Base-by-base conservation (phyloP, 2,888 invertebrate species). In the Agrochola lota region DNA sequence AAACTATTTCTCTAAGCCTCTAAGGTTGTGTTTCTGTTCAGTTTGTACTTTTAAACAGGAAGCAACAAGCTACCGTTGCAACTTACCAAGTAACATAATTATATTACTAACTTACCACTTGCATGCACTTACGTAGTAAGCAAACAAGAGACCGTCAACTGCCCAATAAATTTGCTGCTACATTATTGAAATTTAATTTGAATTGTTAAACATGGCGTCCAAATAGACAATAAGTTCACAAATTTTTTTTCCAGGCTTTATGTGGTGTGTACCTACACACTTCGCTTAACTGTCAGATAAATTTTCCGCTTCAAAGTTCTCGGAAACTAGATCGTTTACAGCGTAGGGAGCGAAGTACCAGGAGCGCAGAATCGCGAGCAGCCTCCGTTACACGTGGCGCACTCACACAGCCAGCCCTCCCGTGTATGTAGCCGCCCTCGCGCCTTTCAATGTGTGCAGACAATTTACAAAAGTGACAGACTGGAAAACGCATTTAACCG, bases 291-390 rank as follows among this genome's bases (percentile, higher is more conserved):
- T 92, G 92, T 93, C 93, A 92, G 91, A 93, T 93, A 92, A 91
- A 93, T 93, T 94, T 94, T 94, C 94, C 93, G 91, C 93, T 91
- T 91, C 91, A 93, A 94, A 94, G 94, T 94, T 91, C 91, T 88
- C 91, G 90, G 91, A 92, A 94, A 94, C 94, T 94, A 93, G 93
- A 94, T 94, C 94, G 93, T 92, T 94, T 94, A 94, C 94, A 94
- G 92, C 94, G 91, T 81, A 87, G 90, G 91, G 93, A 89, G 91
- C 90, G 86, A 81, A 87, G 87, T 93, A 94, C 94, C 87, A 93
- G 95, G 94, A 79, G 85, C 75, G 89, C 92, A 94, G 92, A 85
- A 84, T 78, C 83, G 83, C 84, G 72, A 87, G 88, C 90, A 86
- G 87, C 88, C 87, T 87, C 84, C 78, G 88, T 94, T 94, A 94